Percentiles rank a stretch among this genome's conserved stretches.
phyloP scores from a whole-genome alignment of 2,113 vertebrate species.

The Sitta europaea region DNA sequence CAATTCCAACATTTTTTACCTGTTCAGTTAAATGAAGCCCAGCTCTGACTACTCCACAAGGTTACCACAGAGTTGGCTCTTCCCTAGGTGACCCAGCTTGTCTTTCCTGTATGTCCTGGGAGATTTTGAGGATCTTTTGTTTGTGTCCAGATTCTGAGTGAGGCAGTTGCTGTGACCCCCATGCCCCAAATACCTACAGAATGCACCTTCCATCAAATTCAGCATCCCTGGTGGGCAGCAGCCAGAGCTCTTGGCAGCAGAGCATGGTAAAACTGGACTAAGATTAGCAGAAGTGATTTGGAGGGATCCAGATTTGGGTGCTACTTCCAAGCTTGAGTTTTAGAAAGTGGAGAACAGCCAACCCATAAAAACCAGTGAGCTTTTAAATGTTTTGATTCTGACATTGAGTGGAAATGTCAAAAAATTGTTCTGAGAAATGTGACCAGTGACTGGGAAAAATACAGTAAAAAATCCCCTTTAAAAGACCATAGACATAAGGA shows the following conservation, averaged over 20 bases:
- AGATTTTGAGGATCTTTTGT: not conserved
- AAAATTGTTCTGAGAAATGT: conserved; percentile 15
- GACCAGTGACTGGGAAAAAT: not conserved
- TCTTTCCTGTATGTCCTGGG: not conserved
- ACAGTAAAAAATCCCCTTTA: not conserved
- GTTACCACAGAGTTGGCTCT: not conserved
- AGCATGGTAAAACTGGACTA: not conserved
- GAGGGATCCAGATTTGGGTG: not conserved
- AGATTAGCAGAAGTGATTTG: not conserved
- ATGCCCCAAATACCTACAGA: not conserved
- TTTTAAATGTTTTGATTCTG: not conserved
- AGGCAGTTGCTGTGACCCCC: not conserved
- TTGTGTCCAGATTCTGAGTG: not conserved
- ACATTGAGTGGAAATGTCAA: not conserved
- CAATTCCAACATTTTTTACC: not conserved
- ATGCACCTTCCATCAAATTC: not conserved
- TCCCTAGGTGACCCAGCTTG: not conserved
- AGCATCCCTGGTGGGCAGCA: not conserved
- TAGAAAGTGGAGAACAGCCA: not conserved
- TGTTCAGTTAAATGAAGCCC: not conserved
- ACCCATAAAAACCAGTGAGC: not conserved
- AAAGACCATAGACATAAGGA: not conserved
- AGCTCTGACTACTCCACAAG: not conserved
- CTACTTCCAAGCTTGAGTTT: not conserved
- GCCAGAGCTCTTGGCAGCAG: not conserved